A percentile compares a stretch with the other conserved stretches of the same genome.
phyloP scores from a whole-genome alignment of 30 jellyfish, hydroid and myxozoan genomes.

The Turritopsis rubra region DNA sequence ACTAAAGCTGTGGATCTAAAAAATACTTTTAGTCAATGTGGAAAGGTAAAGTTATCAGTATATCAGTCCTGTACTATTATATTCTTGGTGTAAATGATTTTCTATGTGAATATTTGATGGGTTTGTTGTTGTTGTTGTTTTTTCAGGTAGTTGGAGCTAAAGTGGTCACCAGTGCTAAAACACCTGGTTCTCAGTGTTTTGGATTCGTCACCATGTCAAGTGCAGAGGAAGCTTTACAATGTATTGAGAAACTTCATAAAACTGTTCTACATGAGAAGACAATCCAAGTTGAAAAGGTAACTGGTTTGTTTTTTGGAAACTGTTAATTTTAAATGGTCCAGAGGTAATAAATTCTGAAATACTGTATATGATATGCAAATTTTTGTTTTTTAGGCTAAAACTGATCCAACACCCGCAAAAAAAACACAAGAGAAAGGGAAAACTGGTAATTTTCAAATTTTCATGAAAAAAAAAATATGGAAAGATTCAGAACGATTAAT shows the following conservation, averaged over 20 bases:
- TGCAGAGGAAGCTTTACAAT: slow-evolving; percentile 57
- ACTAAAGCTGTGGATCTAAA: slow-evolving; percentile 93
- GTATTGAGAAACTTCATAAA: slow-evolving; percentile 76
- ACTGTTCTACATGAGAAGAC: slow-evolving; percentile 68
- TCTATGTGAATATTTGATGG: no score
- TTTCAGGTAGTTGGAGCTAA: slow-evolving; percentile 95
- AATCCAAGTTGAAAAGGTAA: slow-evolving; percentile 89
- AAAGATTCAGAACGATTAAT: not conserved
- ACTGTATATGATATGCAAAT: no score
- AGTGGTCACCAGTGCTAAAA: slow-evolving; percentile 96
- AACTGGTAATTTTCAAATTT: slow-evolving; percentile 32
- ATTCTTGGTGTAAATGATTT: not conserved
- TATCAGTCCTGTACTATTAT: not conserved
- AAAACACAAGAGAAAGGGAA: slow-evolving; percentile 32
- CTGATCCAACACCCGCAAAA: slow-evolving; percentile 92
- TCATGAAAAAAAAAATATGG: not conserved
- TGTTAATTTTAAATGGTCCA: not conserved
- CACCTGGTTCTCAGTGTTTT: slow-evolving; percentile 97
- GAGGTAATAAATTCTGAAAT: no score
- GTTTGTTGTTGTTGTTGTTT: no score
- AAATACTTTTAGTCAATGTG: slow-evolving; percentile 54
- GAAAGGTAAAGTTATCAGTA: slow-evolving; percentile 55
- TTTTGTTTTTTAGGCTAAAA: slow-evolving; percentile 67
- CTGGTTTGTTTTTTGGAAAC: not conserved
- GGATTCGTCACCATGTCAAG: slow-evolving; percentile 93